These are phyloP conservation scores for Stenotaenia linearis DNA, from an alignment of 2,888 invertebrate genomes.

Conservation along the genomic window DNA sequence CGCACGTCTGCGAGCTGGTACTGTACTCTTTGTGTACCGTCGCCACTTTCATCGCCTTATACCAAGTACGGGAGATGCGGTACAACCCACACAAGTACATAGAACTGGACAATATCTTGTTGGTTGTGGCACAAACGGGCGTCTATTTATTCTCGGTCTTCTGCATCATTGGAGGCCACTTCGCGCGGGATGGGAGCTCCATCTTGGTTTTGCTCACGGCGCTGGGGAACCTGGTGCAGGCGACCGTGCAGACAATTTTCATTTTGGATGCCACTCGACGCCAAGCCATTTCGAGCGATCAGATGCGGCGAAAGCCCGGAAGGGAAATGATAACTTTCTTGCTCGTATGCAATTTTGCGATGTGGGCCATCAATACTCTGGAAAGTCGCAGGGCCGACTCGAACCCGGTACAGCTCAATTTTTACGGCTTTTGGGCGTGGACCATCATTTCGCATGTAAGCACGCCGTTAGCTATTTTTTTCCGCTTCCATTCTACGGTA, in stretches of 20 bases:
- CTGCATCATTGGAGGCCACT: constrained; percentile 43
- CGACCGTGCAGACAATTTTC: constrained; percentile 42
- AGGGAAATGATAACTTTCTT: constrained; percentile 47
- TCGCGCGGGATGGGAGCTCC: constrained; percentile 40
- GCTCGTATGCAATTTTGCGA: constrained; percentile 45
- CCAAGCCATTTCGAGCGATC: constrained; percentile 41
- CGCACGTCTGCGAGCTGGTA: constrained; percentile 42
- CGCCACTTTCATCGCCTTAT: constrained; percentile 42
- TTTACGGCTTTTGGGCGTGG: constrained; percentile 68
- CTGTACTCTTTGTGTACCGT: constrained; percentile 41
- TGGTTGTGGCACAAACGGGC: constrained; percentile 46
- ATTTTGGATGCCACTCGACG: constrained; percentile 43
- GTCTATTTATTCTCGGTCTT: constrained; percentile 44
- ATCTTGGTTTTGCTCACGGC: constrained; percentile 40
- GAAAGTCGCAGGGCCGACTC: constrained; percentile 42
- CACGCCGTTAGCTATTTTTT: constrained; percentile 89
- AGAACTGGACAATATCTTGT: constrained; percentile 40
- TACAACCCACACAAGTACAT: constrained; percentile 34
- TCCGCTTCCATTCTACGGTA: constrained; percentile 90
- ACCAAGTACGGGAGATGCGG: constrained; percentile 41
- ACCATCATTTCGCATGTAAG: constrained; percentile 91
- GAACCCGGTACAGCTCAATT: constrained; percentile 43
- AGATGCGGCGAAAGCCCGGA: constrained; percentile 44
- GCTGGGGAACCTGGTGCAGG: constrained; percentile 39
- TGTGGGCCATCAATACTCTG: constrained; percentile 43